A percentile compares a stretch with the other conserved stretches of the same genome.
These are phyloP conservation scores for Gephyroberyx darwinii DNA, from an alignment of 2,797 vertebrate species.

Conservation along the genomic window DNA sequence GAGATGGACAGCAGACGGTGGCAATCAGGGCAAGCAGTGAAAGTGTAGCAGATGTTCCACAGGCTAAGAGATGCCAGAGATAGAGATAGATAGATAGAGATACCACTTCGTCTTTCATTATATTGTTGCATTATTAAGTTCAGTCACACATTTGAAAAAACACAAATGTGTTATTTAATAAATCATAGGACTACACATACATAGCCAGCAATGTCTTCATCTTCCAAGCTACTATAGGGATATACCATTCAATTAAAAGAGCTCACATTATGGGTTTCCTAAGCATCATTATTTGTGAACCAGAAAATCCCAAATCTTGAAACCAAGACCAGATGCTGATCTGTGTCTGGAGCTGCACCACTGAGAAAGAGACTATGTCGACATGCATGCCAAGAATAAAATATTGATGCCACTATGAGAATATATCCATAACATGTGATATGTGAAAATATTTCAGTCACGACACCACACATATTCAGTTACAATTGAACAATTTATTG, in stretches of 20 bases:
- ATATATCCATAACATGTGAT: too few relatives aligned
- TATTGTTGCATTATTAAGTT: not conserved
- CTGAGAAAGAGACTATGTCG: too few relatives aligned
- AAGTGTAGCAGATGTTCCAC: constrained; percentile 48
- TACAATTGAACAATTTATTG: too few relatives aligned
- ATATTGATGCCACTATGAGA: too few relatives aligned
- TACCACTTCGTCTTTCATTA: constrained; percentile 2
- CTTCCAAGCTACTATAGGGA: not conserved
- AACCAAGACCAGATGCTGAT: too few relatives aligned
- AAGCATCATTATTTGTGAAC: too few relatives aligned
- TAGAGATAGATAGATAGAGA: not conserved
- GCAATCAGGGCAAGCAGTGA: constrained; percentile 23
- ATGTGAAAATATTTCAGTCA: too few relatives aligned
- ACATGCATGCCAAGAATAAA: too few relatives aligned
- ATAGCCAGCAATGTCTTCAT: constrained; percentile 3
- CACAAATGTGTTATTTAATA: not conserved
- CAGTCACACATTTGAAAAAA: not conserved
- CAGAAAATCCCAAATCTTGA: too few relatives aligned
- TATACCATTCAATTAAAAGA: not conserved
- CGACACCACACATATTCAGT: too few relatives aligned
- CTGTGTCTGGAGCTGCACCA: too few relatives aligned
- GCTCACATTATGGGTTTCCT: not conserved
- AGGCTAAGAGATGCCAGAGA: too few relatives aligned
- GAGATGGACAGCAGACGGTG: constrained; percentile 8
- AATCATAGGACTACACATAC: not conserved